Percentiles rank a stretch among this genome's conserved stretches.
These are phyloP conservation scores for Drosophila colorata DNA, from an alignment of 2,888 invertebrate genomes.

Conservation along the genomic window DNA sequence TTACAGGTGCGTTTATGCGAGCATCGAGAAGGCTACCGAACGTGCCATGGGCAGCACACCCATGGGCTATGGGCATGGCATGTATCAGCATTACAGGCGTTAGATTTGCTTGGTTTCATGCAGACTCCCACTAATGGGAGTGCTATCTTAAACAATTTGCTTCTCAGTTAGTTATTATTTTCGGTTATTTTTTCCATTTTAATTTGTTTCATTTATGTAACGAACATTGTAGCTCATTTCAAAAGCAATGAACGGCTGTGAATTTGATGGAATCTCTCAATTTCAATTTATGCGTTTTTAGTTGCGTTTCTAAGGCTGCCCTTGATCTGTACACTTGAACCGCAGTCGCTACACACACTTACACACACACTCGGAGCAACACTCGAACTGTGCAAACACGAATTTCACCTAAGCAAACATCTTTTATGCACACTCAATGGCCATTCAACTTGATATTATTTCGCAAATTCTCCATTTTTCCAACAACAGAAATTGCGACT, in stretches of 20 bases:
- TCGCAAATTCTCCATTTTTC: conserved; percentile 60
- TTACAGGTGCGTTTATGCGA: conserved; percentile 89
- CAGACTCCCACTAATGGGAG: not conserved
- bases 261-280: conserved; percentile 79
- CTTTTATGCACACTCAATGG: conserved; percentile 63
- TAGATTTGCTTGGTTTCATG: conserved; percentile 78
- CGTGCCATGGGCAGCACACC: conserved; percentile 86
- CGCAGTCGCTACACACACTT: conserved; percentile 17
- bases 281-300: conserved; percentile 64
- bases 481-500: conserved; percentile 23
- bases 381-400: conserved; percentile 52
- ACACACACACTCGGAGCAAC: conserved; percentile 33
- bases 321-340: conserved; percentile 22
- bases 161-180: not conserved
- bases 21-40: conserved; percentile 86
- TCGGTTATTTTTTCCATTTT: conserved; percentile 3
- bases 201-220: conserved; percentile 47
- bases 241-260: conserved; percentile 85
- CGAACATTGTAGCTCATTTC: conserved; percentile 83
- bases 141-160: not conserved
- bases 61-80: conserved; percentile 84
- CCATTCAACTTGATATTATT: conserved; percentile 71
- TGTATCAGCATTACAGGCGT: conserved; percentile 84
- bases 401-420: conserved; percentile 64
- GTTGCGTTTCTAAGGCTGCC: conserved; percentile 41